Conservation (phyloP, 2,888 invertebrate genomes). For the Volucella zonaria region DNA sequence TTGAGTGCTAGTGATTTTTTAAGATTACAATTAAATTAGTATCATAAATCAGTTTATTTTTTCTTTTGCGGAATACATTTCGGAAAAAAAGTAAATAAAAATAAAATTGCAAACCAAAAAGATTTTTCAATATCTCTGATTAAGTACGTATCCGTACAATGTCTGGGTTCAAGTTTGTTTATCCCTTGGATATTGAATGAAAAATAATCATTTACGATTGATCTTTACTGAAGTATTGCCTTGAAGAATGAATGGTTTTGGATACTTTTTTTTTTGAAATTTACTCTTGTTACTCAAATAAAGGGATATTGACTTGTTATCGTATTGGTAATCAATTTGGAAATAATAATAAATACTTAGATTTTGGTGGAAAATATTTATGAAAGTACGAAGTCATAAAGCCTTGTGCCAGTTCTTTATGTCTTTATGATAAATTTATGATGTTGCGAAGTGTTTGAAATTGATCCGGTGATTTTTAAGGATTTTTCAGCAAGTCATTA, state of each 20-base stretch:
- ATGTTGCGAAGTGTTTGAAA: too few species aligned
- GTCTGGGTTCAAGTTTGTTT: conserved; percentile 48
- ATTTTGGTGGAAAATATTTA: too few species aligned
- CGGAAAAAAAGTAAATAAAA: not conserved
- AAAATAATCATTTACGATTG: conserved; percentile 21
- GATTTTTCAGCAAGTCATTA: too few species aligned
- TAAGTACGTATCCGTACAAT: conserved; percentile 21
- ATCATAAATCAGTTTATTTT: conserved; percentile 3
- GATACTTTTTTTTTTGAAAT: not conserved
- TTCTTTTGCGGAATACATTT: conserved; percentile 24
- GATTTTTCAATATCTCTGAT: conserved; percentile 5
- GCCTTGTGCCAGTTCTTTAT: too few species aligned
- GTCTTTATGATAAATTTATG: too few species aligned
- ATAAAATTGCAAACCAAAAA: not conserved
- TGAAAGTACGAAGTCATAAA: too few species aligned
- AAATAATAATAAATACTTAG: not conserved
- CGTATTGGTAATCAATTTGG: not conserved
- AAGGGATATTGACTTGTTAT: conserved; percentile 2
- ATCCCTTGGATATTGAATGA: conserved; percentile 23
- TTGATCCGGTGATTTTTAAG: too few species aligned
- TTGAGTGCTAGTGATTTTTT: not conserved
- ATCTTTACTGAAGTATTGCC: conserved; percentile 10
- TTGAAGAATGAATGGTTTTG: conserved; percentile 12
- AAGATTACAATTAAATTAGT: not conserved
- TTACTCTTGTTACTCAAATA: not conserved